Evolutionary conservation across 2,797 vertebrate genomes (phyloP).

Genomic region (Rhodeus uyekii): DNA sequence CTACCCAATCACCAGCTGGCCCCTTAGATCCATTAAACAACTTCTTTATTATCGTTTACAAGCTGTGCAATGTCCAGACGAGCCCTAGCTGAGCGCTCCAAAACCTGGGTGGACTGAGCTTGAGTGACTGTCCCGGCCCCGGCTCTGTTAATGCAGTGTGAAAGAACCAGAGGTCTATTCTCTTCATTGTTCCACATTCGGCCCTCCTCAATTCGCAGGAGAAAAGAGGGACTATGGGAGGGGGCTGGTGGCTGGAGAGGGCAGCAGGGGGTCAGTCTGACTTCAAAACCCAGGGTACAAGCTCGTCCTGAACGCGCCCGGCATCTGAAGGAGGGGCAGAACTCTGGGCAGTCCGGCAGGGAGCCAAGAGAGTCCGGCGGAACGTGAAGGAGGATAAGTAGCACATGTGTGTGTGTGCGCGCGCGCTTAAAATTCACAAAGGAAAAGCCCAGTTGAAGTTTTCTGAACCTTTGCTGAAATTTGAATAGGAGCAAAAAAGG

Average conservation of each 20-base stretch:
- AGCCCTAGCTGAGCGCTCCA: neutral
- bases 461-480: conserved; percentile 1
- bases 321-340: neutral
- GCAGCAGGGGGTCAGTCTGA: conserved; percentile 17
- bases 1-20: conserved; percentile 73
- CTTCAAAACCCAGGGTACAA: conserved; percentile 36
- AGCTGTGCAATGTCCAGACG: neutral
- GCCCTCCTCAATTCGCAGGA: neutral
- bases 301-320: conserved; percentile 2
- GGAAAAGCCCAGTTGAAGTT: conserved; percentile 29
- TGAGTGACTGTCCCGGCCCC: neutral
- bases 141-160: neutral
- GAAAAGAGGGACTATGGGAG: neutral
- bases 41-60: conserved; percentile 31
- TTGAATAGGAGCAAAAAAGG: conserved; percentile 18
- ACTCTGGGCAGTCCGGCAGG: conserved; percentile 17
- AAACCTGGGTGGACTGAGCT: neutral
- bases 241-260: conserved; percentile 19
- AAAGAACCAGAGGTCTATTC: conserved; percentile 9
- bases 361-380: conserved; percentile 31
- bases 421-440: conserved; percentile 40
- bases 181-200: conserved; percentile 16
- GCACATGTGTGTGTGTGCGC: neutral
- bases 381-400: conserved; percentile 16
- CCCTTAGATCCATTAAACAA: conserved; percentile 21